Conservation (phyloP, 2,797 vertebrate genomes). For the Furcifer pardalis region DNA sequence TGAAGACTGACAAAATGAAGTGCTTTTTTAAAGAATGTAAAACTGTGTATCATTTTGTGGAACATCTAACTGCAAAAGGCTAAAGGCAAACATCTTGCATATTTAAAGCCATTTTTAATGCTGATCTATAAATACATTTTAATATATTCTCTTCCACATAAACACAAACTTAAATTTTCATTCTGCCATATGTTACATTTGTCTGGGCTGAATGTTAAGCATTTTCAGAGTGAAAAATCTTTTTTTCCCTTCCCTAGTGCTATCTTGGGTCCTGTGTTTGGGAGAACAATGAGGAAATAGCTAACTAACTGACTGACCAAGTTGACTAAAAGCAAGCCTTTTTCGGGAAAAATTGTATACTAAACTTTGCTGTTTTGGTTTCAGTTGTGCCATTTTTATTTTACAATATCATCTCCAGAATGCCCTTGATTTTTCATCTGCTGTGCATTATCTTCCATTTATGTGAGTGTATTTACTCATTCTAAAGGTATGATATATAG, state of each 20-base stretch:
- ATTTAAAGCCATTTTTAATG: background rate
- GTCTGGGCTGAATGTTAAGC: background rate
- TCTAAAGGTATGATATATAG: background rate
- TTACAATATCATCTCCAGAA: background rate
- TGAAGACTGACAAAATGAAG: background rate
- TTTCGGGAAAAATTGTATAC: background rate
- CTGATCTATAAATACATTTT: background rate
- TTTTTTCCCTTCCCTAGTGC: background rate
- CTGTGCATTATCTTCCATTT: background rate
- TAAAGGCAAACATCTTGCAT: background rate
- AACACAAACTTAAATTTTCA: background rate
- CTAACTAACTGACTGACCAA: no score
- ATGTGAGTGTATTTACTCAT: background rate
- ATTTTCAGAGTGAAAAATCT: background rate
- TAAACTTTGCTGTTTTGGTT: background rate
- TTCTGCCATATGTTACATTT: background rate
- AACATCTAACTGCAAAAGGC: background rate
- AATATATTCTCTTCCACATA: background rate
- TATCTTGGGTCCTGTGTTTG: no score
- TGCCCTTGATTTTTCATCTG: background rate
- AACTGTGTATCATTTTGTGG: background rate
- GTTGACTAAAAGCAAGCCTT: background rate
- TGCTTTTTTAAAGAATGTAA: background rate
- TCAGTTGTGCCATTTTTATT: background rate
- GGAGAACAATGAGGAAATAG: no score